These are phyloP conservation scores for Drosophila mayaguana DNA, from an alignment of 2,888 invertebrate genomes.

Conservation along the genomic window DNA sequence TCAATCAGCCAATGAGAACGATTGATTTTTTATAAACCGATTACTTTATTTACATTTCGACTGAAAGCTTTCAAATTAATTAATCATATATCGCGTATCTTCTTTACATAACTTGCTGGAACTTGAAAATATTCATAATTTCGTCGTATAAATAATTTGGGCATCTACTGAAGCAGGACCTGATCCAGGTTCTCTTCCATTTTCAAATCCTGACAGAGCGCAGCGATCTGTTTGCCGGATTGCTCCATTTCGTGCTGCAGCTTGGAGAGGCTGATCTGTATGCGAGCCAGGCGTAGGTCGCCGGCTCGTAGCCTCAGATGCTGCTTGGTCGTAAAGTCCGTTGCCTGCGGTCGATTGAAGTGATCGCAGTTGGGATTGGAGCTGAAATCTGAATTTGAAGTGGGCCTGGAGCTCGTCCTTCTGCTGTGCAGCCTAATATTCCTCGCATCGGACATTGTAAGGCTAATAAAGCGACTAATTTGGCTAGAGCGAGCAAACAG, in stretches of 20 bases:
- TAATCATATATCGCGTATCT: too few relatives aligned
- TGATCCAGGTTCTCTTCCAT: slow-evolving; percentile 19
- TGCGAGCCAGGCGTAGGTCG: slow-evolving; percentile 55
- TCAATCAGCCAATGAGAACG: too few relatives aligned
- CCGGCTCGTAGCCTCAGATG: slow-evolving; percentile 54
- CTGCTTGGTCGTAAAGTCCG: slow-evolving; percentile 52
- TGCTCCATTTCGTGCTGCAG: slow-evolving; percentile 58
- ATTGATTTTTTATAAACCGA: too few relatives aligned
- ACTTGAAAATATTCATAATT: too few relatives aligned
- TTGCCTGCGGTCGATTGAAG: slow-evolving; percentile 12
- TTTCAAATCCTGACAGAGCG: slow-evolving; percentile 28
- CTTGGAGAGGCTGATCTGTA: slow-evolving; percentile 49
- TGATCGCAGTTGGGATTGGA: not conserved
- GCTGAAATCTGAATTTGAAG: not conserved
- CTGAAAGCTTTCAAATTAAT: too few relatives aligned
- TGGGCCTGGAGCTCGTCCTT: not conserved
- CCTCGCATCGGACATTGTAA: slow-evolving; percentile 53
- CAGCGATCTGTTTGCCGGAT: slow-evolving; percentile 35
- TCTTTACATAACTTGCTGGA: not conserved
- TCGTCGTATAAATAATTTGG: too few relatives aligned
- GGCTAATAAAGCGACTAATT: slow-evolving; percentile 35
- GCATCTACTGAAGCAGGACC: not conserved
- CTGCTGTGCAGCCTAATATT: slow-evolving; percentile 14
- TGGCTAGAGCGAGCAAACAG: slow-evolving; percentile 8
- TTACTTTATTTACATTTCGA: too few relatives aligned